These are phyloP conservation scores for Agrilus cyanescens DNA, from an alignment of 2,888 invertebrate genomes.

Conservation along the genomic window DNA sequence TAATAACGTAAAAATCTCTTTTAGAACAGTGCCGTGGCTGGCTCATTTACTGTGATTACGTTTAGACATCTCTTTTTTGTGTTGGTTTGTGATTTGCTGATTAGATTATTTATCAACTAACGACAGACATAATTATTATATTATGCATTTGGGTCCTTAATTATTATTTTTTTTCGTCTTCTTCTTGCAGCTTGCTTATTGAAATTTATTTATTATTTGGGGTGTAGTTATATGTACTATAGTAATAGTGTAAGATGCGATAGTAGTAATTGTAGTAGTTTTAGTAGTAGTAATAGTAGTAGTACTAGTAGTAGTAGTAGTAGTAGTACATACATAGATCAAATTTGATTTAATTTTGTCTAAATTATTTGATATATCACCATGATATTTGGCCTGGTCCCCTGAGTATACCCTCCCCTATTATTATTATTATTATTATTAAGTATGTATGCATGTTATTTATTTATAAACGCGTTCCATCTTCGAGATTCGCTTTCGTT, in stretches of 20 bases:
- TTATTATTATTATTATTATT: background rate
- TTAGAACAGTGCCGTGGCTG: conserved; percentile 29
- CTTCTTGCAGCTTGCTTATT: conserved; percentile 24
- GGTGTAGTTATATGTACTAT: too few relatives aligned
- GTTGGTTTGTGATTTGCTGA: conserved; percentile 8
- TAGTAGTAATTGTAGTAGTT: too few relatives aligned
- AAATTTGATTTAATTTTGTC: conserved; percentile 36
- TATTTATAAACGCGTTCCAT: conserved; percentile 4
- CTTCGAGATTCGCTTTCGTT: conserved; percentile 10
- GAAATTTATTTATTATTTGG: conserved; percentile 31
- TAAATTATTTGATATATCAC: conserved; percentile 38
- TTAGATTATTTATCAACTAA: too few relatives aligned
- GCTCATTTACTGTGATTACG: conserved; percentile 16
- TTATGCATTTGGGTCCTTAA: conserved; percentile 35
- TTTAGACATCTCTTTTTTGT: conserved; percentile 13
- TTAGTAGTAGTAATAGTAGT: too few relatives aligned
- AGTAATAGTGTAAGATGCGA: conserved; percentile 3
- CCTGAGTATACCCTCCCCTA: conserved; percentile 37
- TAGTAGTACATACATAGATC: conserved; percentile 17
- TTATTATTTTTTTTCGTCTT: conserved; percentile 17
- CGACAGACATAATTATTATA: conserved; percentile 19
- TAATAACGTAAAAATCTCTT: background rate
- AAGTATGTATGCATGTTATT: conserved; percentile 1
- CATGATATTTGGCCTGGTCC: conserved; percentile 41
- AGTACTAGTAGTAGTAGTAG: background rate